Evolutionary conservation across 2,797 vertebrate species (phyloP).

Genomic region (Acanthopagrus latus): DNA sequence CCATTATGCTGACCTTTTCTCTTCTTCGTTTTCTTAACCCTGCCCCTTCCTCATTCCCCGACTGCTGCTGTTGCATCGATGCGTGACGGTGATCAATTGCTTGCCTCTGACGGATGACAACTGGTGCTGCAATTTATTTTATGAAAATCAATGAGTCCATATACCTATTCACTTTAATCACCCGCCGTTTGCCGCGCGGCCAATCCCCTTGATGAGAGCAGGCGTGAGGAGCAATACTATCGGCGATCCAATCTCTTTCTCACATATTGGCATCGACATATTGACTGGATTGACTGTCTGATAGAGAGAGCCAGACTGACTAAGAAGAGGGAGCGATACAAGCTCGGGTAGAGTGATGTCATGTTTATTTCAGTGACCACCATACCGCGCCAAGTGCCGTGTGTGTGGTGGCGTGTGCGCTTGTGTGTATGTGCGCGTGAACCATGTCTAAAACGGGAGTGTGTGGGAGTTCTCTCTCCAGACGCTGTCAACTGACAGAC

Average conservation of each 20-base stretch:
- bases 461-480: slow-evolving; percentile 64
- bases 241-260: slow-evolving; percentile 40
- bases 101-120: slow-evolving; percentile 44
- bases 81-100: slow-evolving; percentile 55
- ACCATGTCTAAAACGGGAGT: slow-evolving; percentile 61
- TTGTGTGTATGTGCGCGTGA: slow-evolving; percentile 36
- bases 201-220: slow-evolving; percentile 46
- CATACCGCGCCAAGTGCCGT: slow-evolving; percentile 9
- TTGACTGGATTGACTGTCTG: slow-evolving; percentile 42
- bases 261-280: slow-evolving; percentile 39
- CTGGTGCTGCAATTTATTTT: slow-evolving; percentile 46
- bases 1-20: slow-evolving; percentile 55
- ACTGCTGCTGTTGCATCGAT: slow-evolving; percentile 22
- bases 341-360: slow-evolving; percentile 5
- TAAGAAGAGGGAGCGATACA: slow-evolving; percentile 15
- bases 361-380: slow-evolving; percentile 57
- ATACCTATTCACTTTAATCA: slow-evolving; percentile 62
- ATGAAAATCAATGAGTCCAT: slow-evolving; percentile 75
- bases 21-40: slow-evolving; percentile 9
- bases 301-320: slow-evolving; percentile 26
- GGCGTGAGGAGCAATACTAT: slow-evolving; percentile 23
- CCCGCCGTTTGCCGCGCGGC: slow-evolving; percentile 49
- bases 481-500: slow-evolving; percentile 60
- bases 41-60: slow-evolving; percentile 20
- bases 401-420: slow-evolving; percentile 9